Conservation (phyloP, 2,113 vertebrate genomes). For the Platanista minor region DNA sequence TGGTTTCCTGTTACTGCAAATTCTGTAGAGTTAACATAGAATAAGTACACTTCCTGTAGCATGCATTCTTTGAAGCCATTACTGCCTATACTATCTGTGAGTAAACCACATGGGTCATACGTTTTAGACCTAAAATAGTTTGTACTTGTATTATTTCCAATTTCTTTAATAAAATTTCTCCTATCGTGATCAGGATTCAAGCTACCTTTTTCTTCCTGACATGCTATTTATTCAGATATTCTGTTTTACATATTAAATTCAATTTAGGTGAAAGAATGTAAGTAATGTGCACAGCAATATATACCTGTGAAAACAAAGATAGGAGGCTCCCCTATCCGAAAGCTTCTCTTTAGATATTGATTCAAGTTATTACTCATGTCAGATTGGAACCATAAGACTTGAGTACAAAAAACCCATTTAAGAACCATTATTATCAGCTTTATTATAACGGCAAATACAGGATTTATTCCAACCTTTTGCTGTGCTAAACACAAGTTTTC, state of each 20-base stretch:
- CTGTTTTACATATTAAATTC: constrained; percentile 31
- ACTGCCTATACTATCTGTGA: neutral
- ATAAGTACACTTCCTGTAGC: neutral
- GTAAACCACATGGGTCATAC: neutral
- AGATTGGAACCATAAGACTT: neutral
- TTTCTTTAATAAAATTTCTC: neutral
- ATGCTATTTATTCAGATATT: constrained; percentile 4
- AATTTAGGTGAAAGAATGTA: constrained; percentile 3
- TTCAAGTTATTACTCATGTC: neutral
- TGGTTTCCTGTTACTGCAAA: constrained; percentile 27
- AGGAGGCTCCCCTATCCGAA: neutral
- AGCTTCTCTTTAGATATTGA: neutral
- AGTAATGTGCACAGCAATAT: neutral
- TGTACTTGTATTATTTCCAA: neutral
- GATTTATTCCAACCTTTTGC: neutral
- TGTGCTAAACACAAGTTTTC: neutral
- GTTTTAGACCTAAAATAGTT: neutral
- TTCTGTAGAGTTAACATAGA: neutral
- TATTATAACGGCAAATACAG: neutral
- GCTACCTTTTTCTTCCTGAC: neutral
- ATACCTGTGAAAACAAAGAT: constrained; percentile 6
- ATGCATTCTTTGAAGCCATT: neutral
- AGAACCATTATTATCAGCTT: neutral
- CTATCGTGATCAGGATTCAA: neutral
- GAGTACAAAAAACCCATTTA: neutral